Conservation (phyloP, 2,888 invertebrate genomes). For the Archips xylosteana region DNA sequence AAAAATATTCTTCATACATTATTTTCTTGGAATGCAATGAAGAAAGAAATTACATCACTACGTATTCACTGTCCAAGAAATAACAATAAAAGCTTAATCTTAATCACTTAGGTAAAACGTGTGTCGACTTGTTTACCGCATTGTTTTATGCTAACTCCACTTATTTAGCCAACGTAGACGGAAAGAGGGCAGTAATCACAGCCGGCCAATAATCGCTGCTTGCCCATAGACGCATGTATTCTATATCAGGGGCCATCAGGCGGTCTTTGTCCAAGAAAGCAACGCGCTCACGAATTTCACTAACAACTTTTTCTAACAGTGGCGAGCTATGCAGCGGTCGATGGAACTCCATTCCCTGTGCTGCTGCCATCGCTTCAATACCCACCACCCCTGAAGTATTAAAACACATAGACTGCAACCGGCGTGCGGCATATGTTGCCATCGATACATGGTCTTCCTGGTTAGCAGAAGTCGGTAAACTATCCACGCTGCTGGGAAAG, state of each 20-base stretch:
- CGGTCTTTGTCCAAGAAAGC: constrained; percentile 17
- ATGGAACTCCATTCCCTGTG: constrained; percentile 16
- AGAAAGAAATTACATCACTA: not conserved
- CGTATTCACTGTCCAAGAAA: not conserved
- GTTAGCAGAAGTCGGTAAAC: constrained; percentile 22
- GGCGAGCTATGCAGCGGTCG: constrained; percentile 2
- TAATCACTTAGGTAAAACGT: not conserved
- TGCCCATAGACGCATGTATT: constrained; percentile 16
- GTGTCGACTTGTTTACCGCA: not conserved
- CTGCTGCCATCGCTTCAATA: constrained; percentile 23
- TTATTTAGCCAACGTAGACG: not conserved
- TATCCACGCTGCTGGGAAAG: constrained; percentile 14
- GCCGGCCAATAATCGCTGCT: not conserved
- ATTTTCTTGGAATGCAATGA: not conserved
- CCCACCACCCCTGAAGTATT: constrained; percentile 5
- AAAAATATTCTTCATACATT: not conserved
- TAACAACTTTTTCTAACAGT: not conserved
- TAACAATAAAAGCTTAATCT: not conserved
- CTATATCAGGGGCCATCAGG: constrained; percentile 6
- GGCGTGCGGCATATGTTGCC: constrained; percentile 14
- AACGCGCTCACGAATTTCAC: constrained; percentile 5
- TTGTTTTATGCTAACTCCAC: not conserved
- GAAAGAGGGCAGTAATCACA: not conserved
- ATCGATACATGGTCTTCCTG: constrained; percentile 26
- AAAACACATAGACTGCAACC: constrained; percentile 2